Evolutionary conservation across 2,888 invertebrate species (phyloP), one percentile per base, ranked within the genome.

Genomic region (Plebejus argus): DNA sequence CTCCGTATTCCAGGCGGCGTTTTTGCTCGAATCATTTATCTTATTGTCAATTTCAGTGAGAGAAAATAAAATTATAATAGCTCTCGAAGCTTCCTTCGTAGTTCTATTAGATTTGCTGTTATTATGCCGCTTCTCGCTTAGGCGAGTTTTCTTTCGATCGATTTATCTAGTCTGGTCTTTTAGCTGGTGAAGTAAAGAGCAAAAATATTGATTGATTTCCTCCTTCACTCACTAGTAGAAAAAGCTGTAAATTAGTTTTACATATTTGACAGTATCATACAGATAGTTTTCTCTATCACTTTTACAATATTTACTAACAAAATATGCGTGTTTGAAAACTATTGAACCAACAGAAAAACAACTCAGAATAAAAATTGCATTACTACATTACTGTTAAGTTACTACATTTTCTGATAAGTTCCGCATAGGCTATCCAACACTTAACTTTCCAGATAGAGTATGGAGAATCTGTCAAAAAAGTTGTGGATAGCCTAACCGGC

Each of bases 31-130:
- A 45, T 45, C n/a, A 72, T 45, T 72, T 45, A 45, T 72, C 72
- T 72, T 39, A 39, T 72, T 72, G 72, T 72, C 72, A 72, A 72
- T 72, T 72, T 39, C 45, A 72, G 45, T n/a, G 39, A 35, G 72
- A 72, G 72, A 72, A 39, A 72, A 72, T 72, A 45, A 39, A 45
- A 72, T 72, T 72, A 72, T 66, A 33, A 33, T 72, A 45, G 39
- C 39, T 23, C 39, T 72, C 39, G 23, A 45, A 72, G 45, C 72
- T 15, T 45, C 45, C 20, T 72, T 23, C 72, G 45, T 39, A 72
- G 45, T 39, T 39, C 45, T 45, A 72, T 72, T 39, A 45, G 72
- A 72, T 72, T 45, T 72, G 45, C 33, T 66, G 28, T 66, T 66
- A 66, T 66, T 66, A 28, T 66, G 66, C 66, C 28, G 12, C 23